Base-by-base conservation (phyloP, 1,140 invertebrate species). In the Drosophila watanabei region DNA sequence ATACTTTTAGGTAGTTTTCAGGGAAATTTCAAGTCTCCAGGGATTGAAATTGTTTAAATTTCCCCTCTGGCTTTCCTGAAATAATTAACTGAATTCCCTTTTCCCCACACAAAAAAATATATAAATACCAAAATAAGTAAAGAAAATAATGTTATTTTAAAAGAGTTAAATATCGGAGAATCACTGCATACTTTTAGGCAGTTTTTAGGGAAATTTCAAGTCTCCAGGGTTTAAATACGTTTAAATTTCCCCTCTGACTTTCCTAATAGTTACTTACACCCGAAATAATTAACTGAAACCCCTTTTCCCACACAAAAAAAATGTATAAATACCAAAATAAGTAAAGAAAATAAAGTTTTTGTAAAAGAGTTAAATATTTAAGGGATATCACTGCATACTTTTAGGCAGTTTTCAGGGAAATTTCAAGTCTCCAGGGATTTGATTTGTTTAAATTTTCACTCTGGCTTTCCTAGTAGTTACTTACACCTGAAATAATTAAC, bases 401-500 rank as follows among this genome's bases (percentile, higher is more conserved):
- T 32, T 16, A 28, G 2, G 5, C 24, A 30, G 9, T 2, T 20
- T 33, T 33, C 1, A 14, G 20, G 6, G 28, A 13, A 2, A 16
- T 39, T n/a, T n/a, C 35, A 11, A 5, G 11, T 13, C 35, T 37
- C 39, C 24, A 24, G 24, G 24, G 24, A n/a, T 24, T 9, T 33
- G 33, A 18, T 1, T 5, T 11, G 18, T 45, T 45, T 45, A 20
- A 18, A 11, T 63, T 63, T 33, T 3, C 1, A 6, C 2, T 7
- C 8, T 37, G 14, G 6, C 5, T 6, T 11, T 5, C 20, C 30
- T 37, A 51, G 24, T 5, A 35, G 37, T 54, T 18, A 11, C 10
- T 5, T 35, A 56, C 62, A 46, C 39, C 37, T 68, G 37, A 69
- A 32, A 56, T 57, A 69, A 71, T 71, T 69, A 71, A 71, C 68